Evolutionary conservation across 92 coral and sea anemone species (phyloP), one percentile per base, ranked within the genome.

Genomic region (Porites rus): DNA sequence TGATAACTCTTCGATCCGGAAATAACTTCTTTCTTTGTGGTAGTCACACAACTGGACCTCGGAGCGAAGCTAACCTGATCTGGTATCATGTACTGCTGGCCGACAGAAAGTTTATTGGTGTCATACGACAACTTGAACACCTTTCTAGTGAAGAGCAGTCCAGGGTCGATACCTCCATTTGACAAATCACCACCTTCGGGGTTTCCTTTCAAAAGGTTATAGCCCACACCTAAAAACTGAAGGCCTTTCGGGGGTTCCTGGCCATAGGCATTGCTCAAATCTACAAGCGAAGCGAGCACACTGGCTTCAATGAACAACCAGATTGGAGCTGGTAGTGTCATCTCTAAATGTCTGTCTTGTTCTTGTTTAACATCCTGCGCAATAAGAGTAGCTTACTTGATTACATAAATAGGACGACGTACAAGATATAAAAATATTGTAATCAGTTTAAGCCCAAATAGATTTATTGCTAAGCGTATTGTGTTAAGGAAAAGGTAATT

Each of bases 81-180:
- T 8, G 83, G 83, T 8, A 78, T 22, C 22, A 13, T 51, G n/a
- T 78, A 78, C 19, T 63, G 13, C 17, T 52, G 19, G 38, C 25
- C 83, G 7, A 61, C 21, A 2, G 77, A 78, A 13, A 65, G 20
- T 24, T 77, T 69, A 80, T 79, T 81, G 12, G 52, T 73, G 5
- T 87, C 65, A 51, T 61, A 87, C 14, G 90, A 20, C 19, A 87
- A 87, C 60, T 86, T 64, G 52, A 90, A 87, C 0, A 90, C 64
- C 51, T 87, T 90, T 28, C 88, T 74, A 12, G 93, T 87, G 52
- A 77, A 71, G 21, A 90, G 82, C n/a, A 90, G 84, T 4, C 93
- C 93, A 4, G 93, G 91, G n/a, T 90, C 93, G 17, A 90, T 51
- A 66, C 93, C 93, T n/a, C 93, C 93, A 59, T 87, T 87, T 60